phyloP scores from a whole-genome alignment of 2,888 invertebrate genomes.

The Chaitophorus viminalis region DNA sequence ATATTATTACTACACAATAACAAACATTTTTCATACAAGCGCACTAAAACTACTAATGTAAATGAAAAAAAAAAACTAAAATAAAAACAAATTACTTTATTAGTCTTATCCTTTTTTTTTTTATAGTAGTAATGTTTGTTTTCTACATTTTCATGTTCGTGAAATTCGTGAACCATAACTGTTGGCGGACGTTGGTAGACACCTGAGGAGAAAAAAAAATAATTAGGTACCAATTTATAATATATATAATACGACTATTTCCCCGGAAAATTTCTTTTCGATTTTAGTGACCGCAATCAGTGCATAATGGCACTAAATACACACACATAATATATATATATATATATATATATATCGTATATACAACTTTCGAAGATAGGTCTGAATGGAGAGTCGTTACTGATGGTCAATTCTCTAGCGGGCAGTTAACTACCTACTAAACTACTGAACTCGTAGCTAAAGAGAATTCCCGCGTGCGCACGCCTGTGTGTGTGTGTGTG shows the following conservation, averaged over 20 bases:
- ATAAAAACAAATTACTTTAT: slow-evolving; percentile 51
- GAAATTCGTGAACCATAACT: slow-evolving; percentile 27
- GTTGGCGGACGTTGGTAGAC: slow-evolving; percentile 48
- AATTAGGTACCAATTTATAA: background rate
- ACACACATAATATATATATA: no score
- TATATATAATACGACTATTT: background rate
- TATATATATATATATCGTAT: no score
- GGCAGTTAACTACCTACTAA: slow-evolving; percentile 30
- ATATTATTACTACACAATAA: slow-evolving; percentile 27
- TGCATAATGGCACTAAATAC: background rate
- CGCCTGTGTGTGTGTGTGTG: background rate
- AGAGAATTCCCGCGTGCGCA: background rate
- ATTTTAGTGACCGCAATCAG: slow-evolving; percentile 24
- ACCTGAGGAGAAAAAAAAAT: slow-evolving; percentile 32
- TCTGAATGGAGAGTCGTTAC: slow-evolving; percentile 60
- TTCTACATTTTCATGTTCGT: slow-evolving; percentile 42
- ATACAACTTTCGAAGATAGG: background rate
- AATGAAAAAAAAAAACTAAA: slow-evolving; percentile 25
- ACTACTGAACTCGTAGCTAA: background rate
- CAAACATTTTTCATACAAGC: background rate
- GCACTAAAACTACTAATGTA: background rate
- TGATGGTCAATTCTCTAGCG: slow-evolving; percentile 41
- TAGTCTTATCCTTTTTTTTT: slow-evolving; percentile 47
- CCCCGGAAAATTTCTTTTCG: background rate
- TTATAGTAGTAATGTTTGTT: slow-evolving; percentile 19